Base-by-base conservation (phyloP, 2,797 vertebrate genomes). In the Ctenopoma multispine region DNA sequence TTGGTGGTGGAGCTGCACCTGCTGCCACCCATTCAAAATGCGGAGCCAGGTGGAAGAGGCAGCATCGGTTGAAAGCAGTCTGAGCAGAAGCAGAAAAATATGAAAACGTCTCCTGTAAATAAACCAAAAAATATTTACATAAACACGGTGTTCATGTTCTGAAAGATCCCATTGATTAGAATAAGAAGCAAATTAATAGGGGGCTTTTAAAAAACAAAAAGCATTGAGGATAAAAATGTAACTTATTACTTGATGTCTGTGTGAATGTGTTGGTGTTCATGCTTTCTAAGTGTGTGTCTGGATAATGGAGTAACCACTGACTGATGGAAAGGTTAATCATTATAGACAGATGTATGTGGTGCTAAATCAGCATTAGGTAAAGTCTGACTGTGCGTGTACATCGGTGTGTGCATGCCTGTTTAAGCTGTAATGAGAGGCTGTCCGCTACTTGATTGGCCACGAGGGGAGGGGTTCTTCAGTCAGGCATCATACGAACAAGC, bases 251-350 rank as follows among this genome's bases (percentile, higher is more conserved):
- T 36, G n/a, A 56, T 44, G 15, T 80, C 34, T 62, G 5, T 34
- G 43, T 62, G 40, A 68, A 51, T 49, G 60, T 64, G 55, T 27
- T 15, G 20, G 27, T 36, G 58, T 51, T 65, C 44, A 50, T 21
- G 3, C 23, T 70, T 59, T 2, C 59, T 75, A 49, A 57, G 68
- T 65, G 80, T 76, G 80, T 65, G 66, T 59, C 58, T 75, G 80
- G 77, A 70, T 83, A 87, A 86, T 83, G 69, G 78, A 81, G 79
- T 75, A 68, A 61, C 38, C 62, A 7, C 68, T 86, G 90, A 90
- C 61, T 90, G 91, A 92, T 89, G 82, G 89, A 84, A 90, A 90
- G 91, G 90, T 91, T 91, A 90, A 92, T 92, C 85, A 87, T 83
- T 83, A 50, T 21, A 68, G 91, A 88, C 91, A 89, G 85, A 87